Conservation (phyloP, 2,888 invertebrate genomes). For the Apamea crenata region DNA sequence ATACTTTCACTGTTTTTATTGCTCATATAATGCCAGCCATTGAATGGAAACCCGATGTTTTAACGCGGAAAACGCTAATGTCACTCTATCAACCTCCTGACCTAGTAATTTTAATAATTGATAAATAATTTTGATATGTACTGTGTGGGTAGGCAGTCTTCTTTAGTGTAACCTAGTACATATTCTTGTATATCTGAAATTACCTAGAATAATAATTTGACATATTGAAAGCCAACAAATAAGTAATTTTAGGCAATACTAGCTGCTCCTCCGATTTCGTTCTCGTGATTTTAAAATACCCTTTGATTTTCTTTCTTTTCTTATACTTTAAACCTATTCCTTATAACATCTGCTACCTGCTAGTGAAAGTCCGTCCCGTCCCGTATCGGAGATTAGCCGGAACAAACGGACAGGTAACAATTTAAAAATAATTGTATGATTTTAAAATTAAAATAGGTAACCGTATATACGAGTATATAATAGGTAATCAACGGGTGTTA, state of each 20-base stretch:
- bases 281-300: too few relatives aligned
- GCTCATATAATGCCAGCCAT: conserved; percentile 43
- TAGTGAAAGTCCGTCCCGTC: too few relatives aligned
- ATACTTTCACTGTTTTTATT: conserved; percentile 70
- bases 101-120: conserved; percentile 61
- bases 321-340: too few relatives aligned
- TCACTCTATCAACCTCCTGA: conserved; percentile 64
- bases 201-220: conserved; percentile 12
- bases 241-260: conserved; percentile 5
- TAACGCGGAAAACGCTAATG: conserved; percentile 53
- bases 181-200: conserved; percentile 4
- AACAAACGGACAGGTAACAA: too few relatives aligned
- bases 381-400: too few relatives aligned
- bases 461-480: too few relatives aligned
- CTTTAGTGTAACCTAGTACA: conserved; percentile 32
- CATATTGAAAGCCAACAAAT: conserved; percentile 16
- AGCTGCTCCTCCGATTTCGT: too few relatives aligned
- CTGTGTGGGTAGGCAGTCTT: conserved; percentile 20
- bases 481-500: not conserved
- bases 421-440: too few relatives aligned
- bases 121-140: conserved; percentile 44
- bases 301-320: too few relatives aligned
- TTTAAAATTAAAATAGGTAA: too few relatives aligned
- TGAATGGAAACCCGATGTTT: conserved; percentile 51
- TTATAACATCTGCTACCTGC: too few relatives aligned